Base-by-base conservation (phyloP, 1,140 invertebrate species). In the Campoletis sonorensis region DNA sequence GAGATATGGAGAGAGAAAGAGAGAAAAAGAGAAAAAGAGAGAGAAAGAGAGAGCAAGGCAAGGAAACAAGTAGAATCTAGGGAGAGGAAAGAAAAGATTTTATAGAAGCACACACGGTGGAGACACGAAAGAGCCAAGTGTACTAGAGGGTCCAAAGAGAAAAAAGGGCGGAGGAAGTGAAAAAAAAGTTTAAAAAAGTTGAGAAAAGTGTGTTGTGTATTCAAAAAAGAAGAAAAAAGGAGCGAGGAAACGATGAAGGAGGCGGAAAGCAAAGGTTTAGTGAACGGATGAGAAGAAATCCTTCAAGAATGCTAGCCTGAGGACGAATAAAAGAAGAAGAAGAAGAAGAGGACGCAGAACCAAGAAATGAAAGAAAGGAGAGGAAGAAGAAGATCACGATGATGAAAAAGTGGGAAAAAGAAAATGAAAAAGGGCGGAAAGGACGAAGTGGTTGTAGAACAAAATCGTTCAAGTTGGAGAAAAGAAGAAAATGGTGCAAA, bases 11-110 rank as follows among this genome's bases (percentile, higher is more conserved):
- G 61, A 27, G 26, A 64, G n/a, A 70, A 70, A 33, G 30, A 18
- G 80, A 11, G 16, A 70, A n/a, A 78, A 67, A 40, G 70, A 84
- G 76, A 81, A n/a, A n/a, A n/a, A n/a, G n/a, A n/a, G n/a, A n/a
- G n/a, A n/a, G n/a, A n/a, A n/a, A n/a, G n/a, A n/a, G n/a, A 70
- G 23, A 78, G 73, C 26, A 58, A 84, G 76, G 80, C 71, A 37
- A 49, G 58, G 58, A 5, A 75, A 70, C 64, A 21, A 10, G 21
- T 72, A 51, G 15, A 64, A 37, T 23, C 70, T 1, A 64, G 45
- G 27, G 18, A 73, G 67, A 58, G 73, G 21, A 15, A 26, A 33
- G 67, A 70, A 26, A 54, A 23, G 73, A n/a, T 64, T 45, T 40
- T 26, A 49, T 58, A 78, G 58, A 78, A 40, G 33, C 2, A 61